Conservation (phyloP, 1,140 invertebrate species). For the Drosophila orosa region DNA sequence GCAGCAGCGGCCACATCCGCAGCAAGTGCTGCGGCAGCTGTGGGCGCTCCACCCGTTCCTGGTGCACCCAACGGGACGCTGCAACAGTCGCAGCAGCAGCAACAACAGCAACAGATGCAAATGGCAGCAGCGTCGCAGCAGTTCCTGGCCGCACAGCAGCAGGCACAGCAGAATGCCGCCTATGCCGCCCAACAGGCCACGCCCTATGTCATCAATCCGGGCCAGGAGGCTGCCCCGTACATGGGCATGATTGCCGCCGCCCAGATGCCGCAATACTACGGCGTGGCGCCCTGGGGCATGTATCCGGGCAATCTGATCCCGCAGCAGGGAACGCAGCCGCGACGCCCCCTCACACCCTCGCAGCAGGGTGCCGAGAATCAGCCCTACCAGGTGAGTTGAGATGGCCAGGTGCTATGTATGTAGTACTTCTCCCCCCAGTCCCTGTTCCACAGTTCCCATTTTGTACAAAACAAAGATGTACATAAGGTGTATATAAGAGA, state of each 20-base stretch:
- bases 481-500: conserved; percentile 22
- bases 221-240: conserved; percentile 86
- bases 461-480: conserved; percentile 11
- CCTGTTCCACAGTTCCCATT: not conserved
- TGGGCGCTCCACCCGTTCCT: conserved; percentile 83
- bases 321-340: conserved; percentile 89
- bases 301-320: conserved; percentile 91
- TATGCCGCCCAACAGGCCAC: conserved; percentile 88
- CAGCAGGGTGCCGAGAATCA: conserved; percentile 88
- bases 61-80: conserved; percentile 86
- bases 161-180: conserved; percentile 84
- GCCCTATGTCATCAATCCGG: conserved; percentile 95
- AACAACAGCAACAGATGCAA: conserved; percentile 85
- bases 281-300: conserved; percentile 92
- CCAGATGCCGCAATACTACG: conserved; percentile 92
- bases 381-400: conserved; percentile 82
- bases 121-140: conserved; percentile 87
- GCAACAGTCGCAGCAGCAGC: conserved; percentile 84
- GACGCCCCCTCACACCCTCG: conserved; percentile 89
- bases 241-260: conserved; percentile 87
- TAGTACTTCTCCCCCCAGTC: no score
- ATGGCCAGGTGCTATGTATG: not conserved
- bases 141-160: conserved; percentile 82
- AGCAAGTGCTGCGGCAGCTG: conserved; percentile 89
- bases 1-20: conserved; percentile 87